Percentiles rank a stretch among this genome's conserved stretches.
These are phyloP conservation scores for Hippoglossus hippoglossus DNA, from an alignment of 2,797 vertebrate genomes.

Conservation along the genomic window DNA sequence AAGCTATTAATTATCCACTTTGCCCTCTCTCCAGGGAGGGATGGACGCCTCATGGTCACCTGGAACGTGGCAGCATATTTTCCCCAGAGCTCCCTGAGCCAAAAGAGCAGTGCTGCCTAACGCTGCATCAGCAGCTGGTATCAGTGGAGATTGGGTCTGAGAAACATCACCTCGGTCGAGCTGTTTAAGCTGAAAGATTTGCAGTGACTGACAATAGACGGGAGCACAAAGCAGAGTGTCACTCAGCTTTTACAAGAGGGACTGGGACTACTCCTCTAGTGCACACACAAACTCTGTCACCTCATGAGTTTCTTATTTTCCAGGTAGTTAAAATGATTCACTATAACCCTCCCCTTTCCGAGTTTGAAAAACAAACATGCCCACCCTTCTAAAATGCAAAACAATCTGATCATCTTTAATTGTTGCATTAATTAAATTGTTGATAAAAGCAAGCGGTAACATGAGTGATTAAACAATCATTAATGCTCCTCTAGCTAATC, in stretches of 20 bases:
- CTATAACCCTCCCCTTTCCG: background rate
- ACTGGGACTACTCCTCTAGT: conserved; percentile 21
- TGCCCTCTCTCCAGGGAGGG: conserved; percentile 29
- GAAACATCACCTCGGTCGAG: conserved; percentile 11
- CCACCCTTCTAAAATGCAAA: conserved; percentile 19
- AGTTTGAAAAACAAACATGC: background rate
- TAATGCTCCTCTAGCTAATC: conserved; percentile 28
- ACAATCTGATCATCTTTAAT: conserved; percentile 27
- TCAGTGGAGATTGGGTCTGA: background rate
- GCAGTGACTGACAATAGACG: conserved; percentile 40
- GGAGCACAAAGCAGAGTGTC: conserved; percentile 36
- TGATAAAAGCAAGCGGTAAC: conserved; percentile 32
- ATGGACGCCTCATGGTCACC: conserved; percentile 54
- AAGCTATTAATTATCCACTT: conserved; percentile 68
- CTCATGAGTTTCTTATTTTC: background rate
- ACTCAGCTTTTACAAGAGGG: conserved; percentile 34
- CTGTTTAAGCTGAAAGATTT: conserved; percentile 48
- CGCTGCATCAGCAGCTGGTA: conserved; percentile 42
- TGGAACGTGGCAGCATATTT: conserved; percentile 31
- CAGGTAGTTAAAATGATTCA: conserved; percentile 3
- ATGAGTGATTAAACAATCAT: conserved; percentile 28
- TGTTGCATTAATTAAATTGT: conserved; percentile 46
- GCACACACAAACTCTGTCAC: background rate
- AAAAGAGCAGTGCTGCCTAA: conserved; percentile 18
- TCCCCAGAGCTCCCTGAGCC: background rate